phyloP scores from a whole-genome alignment of 2,113 vertebrate species.

The Neodon shergylaensis region DNA sequence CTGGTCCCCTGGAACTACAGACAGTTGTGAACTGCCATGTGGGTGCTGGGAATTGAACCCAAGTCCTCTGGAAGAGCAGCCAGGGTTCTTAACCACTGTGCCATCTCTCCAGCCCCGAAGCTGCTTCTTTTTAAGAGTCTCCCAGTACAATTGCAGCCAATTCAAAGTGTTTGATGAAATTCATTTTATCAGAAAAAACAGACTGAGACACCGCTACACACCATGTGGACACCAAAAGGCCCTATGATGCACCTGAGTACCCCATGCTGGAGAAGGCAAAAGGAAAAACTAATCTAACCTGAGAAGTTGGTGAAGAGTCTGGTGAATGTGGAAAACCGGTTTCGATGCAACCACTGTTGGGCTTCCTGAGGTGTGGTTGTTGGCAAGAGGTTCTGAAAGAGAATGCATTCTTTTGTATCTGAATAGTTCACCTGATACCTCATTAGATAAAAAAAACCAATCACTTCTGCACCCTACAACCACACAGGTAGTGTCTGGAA shows the following conservation, averaged over 20 bases:
- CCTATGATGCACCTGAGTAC: background rate
- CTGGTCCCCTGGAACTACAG: too few species aligned
- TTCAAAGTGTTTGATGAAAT: conserved; percentile 39
- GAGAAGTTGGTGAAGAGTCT: conserved; percentile 98
- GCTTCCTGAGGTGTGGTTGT: conserved; percentile 96
- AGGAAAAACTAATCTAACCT: conserved; percentile 85
- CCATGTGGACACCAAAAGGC: background rate
- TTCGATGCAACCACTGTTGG: conserved; percentile 97
- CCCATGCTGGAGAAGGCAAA: background rate
- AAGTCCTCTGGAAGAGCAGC: too few species aligned
- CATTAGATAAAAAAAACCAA: conserved; percentile 31
- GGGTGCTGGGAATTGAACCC: too few species aligned
- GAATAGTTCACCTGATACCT: background rate
- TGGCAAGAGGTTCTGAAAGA: conserved; percentile 93
- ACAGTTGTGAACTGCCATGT: too few species aligned
- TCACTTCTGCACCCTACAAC: background rate
- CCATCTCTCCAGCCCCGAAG: too few species aligned
- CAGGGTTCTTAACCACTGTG: too few species aligned
- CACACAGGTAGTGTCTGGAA: background rate
- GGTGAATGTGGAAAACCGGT: conserved; percentile 96
- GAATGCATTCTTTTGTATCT: background rate
- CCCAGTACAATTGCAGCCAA: background rate
- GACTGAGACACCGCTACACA: background rate
- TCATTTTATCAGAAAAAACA: conserved; percentile 9
- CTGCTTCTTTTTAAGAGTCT: conserved; percentile 5